Base-by-base conservation (phyloP, 2,797 vertebrate species). In the Gastrophryne carolinensis region DNA sequence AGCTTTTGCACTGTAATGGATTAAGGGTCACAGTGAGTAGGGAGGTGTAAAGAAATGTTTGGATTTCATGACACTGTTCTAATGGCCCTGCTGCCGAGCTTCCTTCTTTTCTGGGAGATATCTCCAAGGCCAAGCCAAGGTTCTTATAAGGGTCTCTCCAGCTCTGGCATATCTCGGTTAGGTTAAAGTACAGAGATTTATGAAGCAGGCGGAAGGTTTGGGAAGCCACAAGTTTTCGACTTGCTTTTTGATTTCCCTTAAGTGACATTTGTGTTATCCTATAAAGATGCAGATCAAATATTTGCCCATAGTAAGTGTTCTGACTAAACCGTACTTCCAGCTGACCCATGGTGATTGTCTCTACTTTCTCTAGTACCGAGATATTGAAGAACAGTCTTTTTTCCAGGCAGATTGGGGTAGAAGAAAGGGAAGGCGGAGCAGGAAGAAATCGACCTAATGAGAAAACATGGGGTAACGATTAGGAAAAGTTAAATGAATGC, bases 381-480 rank as follows among this genome's bases (percentile, higher is more conserved):
- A 98, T 81, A 84, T 98, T 95, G 76, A 99, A 99, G 87, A 89
- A 90, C 0, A 96, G 87, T 34, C 86, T 92, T 83, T 92, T 94
- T 83, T 90, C 88, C 79, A 93, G 83, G 19, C 93, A 95, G 41
- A 73, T 74, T 11, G 83, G 72, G 6, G 35, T 21, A 12, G 32
- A 7, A 4, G 1, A 6, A 1, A n/a, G 24, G 1, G 66, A 8
- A 50, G 4, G 41, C 30, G 0, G 24, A 53, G 9, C 66, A 17
- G 35, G 6, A 10, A 39, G 2, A 19, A 47, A 21, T 2, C 21
- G 19, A 13, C 60, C 58, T 63, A n/a, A 2, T 13, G 2, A 34
- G 41, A 9, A 29, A 50, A 23, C 11, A 34, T 10, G 34, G 26
- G 15, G n/a, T 19, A 44, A 5, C 1, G n/a, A 47, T 17, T 47